These are phyloP conservation scores for Ectemnius cavifrons DNA, from an alignment of 2,888 invertebrate genomes.

Conservation along the genomic window DNA sequence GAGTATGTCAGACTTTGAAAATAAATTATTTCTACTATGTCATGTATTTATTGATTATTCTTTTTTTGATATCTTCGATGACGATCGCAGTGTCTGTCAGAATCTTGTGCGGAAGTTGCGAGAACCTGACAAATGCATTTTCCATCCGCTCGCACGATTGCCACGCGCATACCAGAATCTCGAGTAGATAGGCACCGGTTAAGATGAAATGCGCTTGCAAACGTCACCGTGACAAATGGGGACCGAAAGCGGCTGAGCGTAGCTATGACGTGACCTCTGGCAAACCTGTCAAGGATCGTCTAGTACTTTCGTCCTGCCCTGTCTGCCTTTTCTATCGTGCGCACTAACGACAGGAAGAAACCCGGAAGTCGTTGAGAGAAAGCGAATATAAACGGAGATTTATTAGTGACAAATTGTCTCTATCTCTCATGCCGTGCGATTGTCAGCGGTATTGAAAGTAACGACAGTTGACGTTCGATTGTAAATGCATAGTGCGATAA, in stretches of 20 bases:
- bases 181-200: constrained; percentile 33
- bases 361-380: too few species aligned
- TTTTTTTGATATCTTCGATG: constrained; percentile 15
- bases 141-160: constrained; percentile 63
- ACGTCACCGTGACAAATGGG: constrained; percentile 64
- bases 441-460: too few species aligned
- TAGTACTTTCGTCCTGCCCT: constrained; percentile 37
- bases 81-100: constrained; percentile 39
- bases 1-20: too few species aligned
- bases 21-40: too few species aligned
- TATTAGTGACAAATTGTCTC: too few species aligned
- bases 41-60: constrained; percentile 10
- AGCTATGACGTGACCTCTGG: constrained; percentile 46
- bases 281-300: constrained; percentile 45
- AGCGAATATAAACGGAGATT: too few species aligned
- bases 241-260: constrained; percentile 57
- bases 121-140: constrained; percentile 66
- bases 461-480: too few species aligned
- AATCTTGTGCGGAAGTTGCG: constrained; percentile 52
- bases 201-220: constrained; percentile 55
- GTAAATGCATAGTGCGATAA: too few species aligned
- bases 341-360: too few species aligned
- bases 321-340: constrained; percentile 19
- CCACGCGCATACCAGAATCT: constrained; percentile 38
- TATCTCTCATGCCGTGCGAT: too few species aligned